Conservation (phyloP, 1,140 invertebrate genomes). For the Melanaphis sacchari region DNA sequence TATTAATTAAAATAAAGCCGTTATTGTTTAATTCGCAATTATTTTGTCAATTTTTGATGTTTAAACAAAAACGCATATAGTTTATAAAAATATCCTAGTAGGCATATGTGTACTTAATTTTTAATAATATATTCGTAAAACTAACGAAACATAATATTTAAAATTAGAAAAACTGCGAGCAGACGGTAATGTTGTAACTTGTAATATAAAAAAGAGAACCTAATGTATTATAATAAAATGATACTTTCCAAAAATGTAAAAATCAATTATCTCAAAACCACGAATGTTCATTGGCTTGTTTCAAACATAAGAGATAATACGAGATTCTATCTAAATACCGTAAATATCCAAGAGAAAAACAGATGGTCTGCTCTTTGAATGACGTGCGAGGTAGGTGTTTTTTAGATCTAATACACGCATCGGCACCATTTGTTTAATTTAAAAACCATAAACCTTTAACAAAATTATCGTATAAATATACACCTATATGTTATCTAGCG, state of each 20-base stretch:
- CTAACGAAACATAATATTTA: not conserved
- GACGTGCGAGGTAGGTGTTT: not conserved
- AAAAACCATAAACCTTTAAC: not conserved
- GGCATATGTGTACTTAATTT: no score
- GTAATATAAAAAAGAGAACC: not conserved
- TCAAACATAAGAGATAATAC: not conserved
- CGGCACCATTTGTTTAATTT: not conserved
- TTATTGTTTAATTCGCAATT: no score
- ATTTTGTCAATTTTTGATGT: no score
- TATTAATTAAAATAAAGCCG: no score
- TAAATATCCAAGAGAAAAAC: not conserved
- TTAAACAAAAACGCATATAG: no score
- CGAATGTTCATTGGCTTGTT: not conserved
- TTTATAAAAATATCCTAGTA: no score
- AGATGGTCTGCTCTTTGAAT: not conserved
- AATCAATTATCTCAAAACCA: not conserved
- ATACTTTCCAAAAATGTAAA: not conserved
- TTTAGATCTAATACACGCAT: not conserved
- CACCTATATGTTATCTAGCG: no score
- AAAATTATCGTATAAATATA: not conserved
- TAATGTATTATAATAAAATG: not conserved
- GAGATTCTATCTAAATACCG: not conserved
- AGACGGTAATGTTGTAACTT: not conserved
- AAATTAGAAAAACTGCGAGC: not conserved
- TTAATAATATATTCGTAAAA: not conserved